Evolutionary conservation across 2,888 invertebrate genomes (phyloP), one percentile per base, ranked within the genome.

Genomic region (Sepiola atlantica): DNA sequence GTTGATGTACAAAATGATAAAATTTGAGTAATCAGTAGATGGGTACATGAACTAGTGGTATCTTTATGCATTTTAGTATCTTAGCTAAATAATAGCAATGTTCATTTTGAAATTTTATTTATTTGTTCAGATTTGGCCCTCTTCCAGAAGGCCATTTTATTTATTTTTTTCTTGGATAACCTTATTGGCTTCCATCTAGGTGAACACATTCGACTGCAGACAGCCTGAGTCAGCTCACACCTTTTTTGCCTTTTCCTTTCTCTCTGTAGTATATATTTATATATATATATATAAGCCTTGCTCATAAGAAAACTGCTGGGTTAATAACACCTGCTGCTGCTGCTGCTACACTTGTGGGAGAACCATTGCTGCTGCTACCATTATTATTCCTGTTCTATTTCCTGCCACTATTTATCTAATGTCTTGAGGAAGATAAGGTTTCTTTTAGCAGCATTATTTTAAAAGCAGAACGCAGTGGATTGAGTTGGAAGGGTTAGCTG

Each of bases 151-250:
- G 1, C 77, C 77, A n/a, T 77, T n/a, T 77, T 77, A 14, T 61
- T 21, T 61, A 6, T 28, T 32, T 61, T 21, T 61, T 28, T 28
- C 28, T 12, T 28, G 10, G 1, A 61, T 61, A 24, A n/a, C 77
- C 77, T 77, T 77, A 77, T 77, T 77, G 77, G 77, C 77, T 32
- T 77, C 77, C 77, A 77, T 77, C n/a, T 77, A 77, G 77, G 77
- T 77, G 77, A 77, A 77, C 77, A 77, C 77, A 77, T 77, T 77
- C n/a, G 77, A n/a, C 77, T 77, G 77, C 77, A 77, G 77, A 77
- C 77, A 77, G 77, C 77, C 77, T 77, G 77, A 77, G n/a, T 77
- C 77, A 77, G 77, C 77, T 77, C 77, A n/a, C 77, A 77, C 77
- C 77, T 77, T 77, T 77, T 77, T 77, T 16, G 77, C 77, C 77